phyloP scores from a whole-genome alignment of 2,797 vertebrate genomes.

The Chloroceryle inda region DNA sequence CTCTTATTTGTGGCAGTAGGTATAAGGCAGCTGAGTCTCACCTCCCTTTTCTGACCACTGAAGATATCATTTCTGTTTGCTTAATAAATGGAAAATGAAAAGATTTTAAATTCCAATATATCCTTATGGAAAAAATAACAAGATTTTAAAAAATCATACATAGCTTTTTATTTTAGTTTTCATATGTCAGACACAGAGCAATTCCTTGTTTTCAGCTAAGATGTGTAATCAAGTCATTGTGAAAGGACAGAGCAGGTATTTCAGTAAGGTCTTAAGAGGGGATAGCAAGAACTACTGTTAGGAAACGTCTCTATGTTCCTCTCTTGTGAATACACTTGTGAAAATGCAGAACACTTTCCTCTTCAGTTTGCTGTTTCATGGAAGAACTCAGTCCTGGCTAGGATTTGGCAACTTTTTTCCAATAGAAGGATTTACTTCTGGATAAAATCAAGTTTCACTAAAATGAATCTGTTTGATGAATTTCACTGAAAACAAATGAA shows the following conservation, averaged over 20 bases:
- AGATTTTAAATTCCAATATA: neutral
- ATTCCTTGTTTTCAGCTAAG: conserved; percentile 25
- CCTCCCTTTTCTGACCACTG: neutral
- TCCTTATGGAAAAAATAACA: neutral
- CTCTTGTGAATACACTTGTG: too few species aligned
- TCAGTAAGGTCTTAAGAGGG: neutral
- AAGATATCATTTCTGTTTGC: neutral
- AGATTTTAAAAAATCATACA: neutral
- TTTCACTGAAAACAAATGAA: neutral
- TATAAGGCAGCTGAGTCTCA: neutral
- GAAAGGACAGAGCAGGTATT: neutral
- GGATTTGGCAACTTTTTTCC: neutral
- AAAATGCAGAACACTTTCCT: too few species aligned
- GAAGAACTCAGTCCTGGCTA: neutral
- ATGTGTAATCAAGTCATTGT: neutral
- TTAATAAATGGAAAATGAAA: neutral
- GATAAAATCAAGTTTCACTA: neutral
- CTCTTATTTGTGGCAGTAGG: neutral
- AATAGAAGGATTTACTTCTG: neutral
- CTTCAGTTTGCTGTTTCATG: too few species aligned
- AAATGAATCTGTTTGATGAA: neutral
- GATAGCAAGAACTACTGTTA: too few species aligned
- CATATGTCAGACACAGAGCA: neutral
- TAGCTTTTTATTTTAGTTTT: conserved; percentile 34
- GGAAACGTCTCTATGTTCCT: too few species aligned